phyloP scores from a whole-genome alignment of 92 coral and sea anemone genomes.

The Desmophyllum pertusum region DNA sequence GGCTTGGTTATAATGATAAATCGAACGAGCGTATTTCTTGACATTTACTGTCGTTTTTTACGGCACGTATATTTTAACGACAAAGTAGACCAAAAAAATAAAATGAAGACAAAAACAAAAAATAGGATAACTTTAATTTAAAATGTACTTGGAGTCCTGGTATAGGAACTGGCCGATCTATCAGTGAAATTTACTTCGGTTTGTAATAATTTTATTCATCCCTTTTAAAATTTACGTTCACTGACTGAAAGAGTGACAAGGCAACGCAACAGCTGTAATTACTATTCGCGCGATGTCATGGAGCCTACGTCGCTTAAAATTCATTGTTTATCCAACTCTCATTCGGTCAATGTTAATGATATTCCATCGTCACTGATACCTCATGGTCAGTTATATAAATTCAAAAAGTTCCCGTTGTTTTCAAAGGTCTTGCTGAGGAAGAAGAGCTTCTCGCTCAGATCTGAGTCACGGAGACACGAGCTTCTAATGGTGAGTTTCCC shows the following conservation, averaged over 20 bases:
- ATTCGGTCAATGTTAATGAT: conserved; percentile 51
- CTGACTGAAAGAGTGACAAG: background rate
- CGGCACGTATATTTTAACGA: background rate
- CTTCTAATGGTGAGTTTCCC: background rate
- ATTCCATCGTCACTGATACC: conserved; percentile 21
- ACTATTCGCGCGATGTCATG: background rate
- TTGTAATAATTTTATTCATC: background rate
- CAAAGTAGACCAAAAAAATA: background rate
- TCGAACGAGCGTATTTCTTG: background rate
- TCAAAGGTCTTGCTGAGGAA: background rate
- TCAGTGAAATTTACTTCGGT: background rate
- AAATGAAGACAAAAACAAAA: background rate
- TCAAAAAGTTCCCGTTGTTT: too few relatives aligned
- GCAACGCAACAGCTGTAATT: background rate
- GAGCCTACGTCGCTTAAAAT: conserved; percentile 2
- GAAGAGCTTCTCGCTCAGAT: background rate
- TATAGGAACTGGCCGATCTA: background rate
- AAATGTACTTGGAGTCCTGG: background rate
- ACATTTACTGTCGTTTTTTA: background rate
- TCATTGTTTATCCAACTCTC: conserved; percentile 35
- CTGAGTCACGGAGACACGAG: background rate
- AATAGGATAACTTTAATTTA: background rate
- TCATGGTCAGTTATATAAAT: conserved; percentile 11
- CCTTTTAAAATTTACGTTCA: background rate
- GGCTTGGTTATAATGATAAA: background rate